phyloP scores from a whole-genome alignment of 2,113 vertebrate genomes.

The Taurulus bubalis region DNA sequence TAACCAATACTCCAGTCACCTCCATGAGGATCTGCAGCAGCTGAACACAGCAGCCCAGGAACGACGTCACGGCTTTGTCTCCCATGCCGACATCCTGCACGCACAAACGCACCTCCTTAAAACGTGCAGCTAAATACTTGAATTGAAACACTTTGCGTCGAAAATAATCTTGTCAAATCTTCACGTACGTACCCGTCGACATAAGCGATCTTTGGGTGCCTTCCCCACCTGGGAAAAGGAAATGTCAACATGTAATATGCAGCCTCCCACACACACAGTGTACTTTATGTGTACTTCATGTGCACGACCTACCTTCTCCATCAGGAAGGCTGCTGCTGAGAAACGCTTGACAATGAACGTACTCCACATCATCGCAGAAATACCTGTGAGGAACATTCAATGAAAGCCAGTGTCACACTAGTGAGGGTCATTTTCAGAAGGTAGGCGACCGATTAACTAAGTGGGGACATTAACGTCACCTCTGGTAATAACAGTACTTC shows the following conservation, averaged over 20 bases:
- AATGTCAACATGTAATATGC: not conserved
- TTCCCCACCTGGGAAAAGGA: conserved; percentile 90
- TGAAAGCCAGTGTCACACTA: not conserved
- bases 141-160: not conserved
- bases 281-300: not conserved
- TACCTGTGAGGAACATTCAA: conserved; percentile 81
- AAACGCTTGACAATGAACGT: conserved; percentile 96
- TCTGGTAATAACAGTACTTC: not conserved
- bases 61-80: conserved; percentile 89
- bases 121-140: not conserved
- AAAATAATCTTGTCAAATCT: not conserved
- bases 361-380: conserved; percentile 97
- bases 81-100: conserved; percentile 95
- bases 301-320: conserved; percentile 90
- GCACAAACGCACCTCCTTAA: not conserved
- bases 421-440: not conserved
- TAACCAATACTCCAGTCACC: conserved; percentile 86
- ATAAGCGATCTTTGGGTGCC: conserved; percentile 95
- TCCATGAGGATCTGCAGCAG: conserved; percentile 95
- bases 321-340: conserved; percentile 91
- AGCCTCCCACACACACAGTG: not conserved
- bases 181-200: conserved; percentile 88
- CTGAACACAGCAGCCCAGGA: conserved; percentile 92
- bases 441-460: not conserved
- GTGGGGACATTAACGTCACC: not conserved